Base-by-base conservation (phyloP, 2,888 invertebrate genomes). In the Drosophila vallismaia region DNA sequence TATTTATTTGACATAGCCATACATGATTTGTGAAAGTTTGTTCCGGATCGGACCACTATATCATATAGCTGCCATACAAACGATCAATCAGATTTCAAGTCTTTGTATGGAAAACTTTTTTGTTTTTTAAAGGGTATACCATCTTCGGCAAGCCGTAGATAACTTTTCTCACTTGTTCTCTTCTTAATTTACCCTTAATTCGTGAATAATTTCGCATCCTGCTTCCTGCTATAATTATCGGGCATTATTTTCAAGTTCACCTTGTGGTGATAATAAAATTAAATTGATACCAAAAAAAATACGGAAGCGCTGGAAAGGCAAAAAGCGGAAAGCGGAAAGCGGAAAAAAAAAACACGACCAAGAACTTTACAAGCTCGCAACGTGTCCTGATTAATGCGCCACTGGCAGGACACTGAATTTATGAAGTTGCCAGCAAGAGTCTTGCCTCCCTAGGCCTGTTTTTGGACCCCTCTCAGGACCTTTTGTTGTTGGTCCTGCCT, bases 301-400 rank as follows among this genome's bases (percentile, higher is more conserved):
- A 36, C 53, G 42, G 42, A 53, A 53, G 42, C 42, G 3, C n/a
- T n/a, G n/a, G n/a, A n/a, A n/a, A n/a, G n/a, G n/a, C n/a, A n/a
- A 3, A 10, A 6, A 9, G 4, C 9, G 6, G 7, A 31, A 31
- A 31, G 42, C 42, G 3, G 6, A 10, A 6, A 9, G 4, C 9
- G 6, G 7, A 31, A 31, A 31, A 49, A 31, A 49, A 28, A 49
- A 29, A 36, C 19, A n/a, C 29, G 14, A 19, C 29, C 19, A 51
- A 7, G 38, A 57, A 42, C 57, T 57, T 42, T 40, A 57, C 31
- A 31, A 50, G 14, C 33, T 50, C 12, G 31, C 19, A 44, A 26
- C 12, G 29, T 40, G 52, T 42, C 45, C 51, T 59, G 64, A 59
- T 58, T 58, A 58, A 58, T 58, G 58, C 51, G 51, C 58, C 31